These are phyloP conservation scores for Melolontha melolontha DNA, from an alignment of 2,888 invertebrate species.

Conservation along the genomic window DNA sequence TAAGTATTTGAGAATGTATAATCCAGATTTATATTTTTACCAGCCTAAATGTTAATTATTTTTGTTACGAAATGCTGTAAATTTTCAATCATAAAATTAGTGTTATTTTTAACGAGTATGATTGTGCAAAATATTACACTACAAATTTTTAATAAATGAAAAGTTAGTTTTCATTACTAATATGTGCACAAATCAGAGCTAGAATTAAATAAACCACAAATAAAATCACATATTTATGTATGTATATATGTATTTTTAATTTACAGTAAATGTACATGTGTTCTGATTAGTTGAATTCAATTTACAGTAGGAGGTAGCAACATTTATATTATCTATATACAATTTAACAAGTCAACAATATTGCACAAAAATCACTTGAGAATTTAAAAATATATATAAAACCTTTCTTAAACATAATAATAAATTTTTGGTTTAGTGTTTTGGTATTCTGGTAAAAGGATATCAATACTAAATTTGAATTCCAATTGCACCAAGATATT, in stretches of 20 bases:
- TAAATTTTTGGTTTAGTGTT: not conserved
- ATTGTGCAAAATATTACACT: no score
- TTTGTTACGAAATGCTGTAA: constrained; percentile 6
- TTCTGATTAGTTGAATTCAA: constrained; percentile 30
- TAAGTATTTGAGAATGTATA: not conserved
- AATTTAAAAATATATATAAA: constrained; percentile 10
- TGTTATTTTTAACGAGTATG: not conserved
- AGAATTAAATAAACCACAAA: not conserved
- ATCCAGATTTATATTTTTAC: not conserved
- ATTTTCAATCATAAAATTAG: constrained; percentile 28
- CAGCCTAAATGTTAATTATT: not conserved
- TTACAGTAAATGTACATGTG: constrained; percentile 40
- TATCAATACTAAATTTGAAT: not conserved
- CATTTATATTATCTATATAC: constrained; percentile 45
- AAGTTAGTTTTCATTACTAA: no score
- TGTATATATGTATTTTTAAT: constrained; percentile 26
- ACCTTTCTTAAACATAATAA: not conserved
- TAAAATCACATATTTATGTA: constrained; percentile 5
- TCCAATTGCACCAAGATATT: not conserved
- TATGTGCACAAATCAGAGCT: no score
- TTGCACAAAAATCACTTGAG: constrained; percentile 47
- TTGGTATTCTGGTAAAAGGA: not conserved
- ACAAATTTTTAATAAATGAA: no score
- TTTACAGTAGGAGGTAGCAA: constrained; percentile 44
- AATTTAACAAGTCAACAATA: constrained; percentile 46